phyloP scores from a whole-genome alignment of 2,797 vertebrate species.

The Chloroceryle inda region DNA sequence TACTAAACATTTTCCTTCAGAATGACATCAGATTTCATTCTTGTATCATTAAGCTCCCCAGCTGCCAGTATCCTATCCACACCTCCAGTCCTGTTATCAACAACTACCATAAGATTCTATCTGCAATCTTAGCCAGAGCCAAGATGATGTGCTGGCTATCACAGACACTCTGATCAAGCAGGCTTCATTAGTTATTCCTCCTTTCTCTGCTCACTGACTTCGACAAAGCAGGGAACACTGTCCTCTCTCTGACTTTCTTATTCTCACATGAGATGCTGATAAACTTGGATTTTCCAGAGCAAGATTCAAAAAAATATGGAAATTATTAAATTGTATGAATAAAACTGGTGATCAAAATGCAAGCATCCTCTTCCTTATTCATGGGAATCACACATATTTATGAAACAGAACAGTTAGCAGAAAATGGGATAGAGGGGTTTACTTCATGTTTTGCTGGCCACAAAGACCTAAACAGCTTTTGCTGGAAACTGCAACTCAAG shows the following conservation, averaged over 20 bases:
- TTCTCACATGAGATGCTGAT: not conserved
- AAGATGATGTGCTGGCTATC: not conserved
- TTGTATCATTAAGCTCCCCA: not conserved
- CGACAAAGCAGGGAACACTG: not conserved
- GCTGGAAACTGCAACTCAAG: not conserved
- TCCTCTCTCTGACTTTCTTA: not conserved
- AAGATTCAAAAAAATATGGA: not conserved
- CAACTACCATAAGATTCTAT: not conserved
- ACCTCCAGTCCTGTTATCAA: not conserved
- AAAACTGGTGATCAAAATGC: not conserved
- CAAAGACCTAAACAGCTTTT: not conserved
- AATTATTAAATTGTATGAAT: not conserved
- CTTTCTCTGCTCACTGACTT: not conserved
- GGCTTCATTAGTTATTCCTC: not conserved
- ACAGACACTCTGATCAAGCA: not conserved
- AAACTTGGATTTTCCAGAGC: not conserved
- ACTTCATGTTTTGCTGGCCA: not conserved
- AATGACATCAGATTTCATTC: not conserved
- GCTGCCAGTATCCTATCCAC: not conserved
- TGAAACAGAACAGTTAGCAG: not conserved
- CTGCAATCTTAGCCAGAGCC: not conserved
- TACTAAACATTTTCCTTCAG: not conserved
- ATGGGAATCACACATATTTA: not conserved
- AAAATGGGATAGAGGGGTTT: not conserved
- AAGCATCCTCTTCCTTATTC: not conserved